These are phyloP conservation scores for Steinernema khuongi DNA, from an alignment of 1,140 invertebrate species.

Conservation along the genomic window DNA sequence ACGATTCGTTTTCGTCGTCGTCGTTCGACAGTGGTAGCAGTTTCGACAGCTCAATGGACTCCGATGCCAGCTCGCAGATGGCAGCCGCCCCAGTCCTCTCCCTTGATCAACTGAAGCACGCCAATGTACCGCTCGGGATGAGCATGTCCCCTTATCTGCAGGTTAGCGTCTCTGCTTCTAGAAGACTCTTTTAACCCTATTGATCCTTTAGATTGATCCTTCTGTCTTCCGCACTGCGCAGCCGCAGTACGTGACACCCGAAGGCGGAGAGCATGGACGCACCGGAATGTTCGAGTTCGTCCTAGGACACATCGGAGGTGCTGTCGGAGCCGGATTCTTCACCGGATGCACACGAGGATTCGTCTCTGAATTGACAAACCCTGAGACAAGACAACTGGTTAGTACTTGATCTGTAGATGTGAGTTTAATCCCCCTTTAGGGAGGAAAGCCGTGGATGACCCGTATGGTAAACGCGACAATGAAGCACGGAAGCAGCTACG, in stretches of 20 bases:
- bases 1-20: background rate
- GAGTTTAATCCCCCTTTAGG: slow-evolving; percentile 18
- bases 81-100: slow-evolving; percentile 32
- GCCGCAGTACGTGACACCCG: slow-evolving; percentile 40
- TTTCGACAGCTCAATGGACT: background rate
- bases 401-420: background rate
- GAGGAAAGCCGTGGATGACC: slow-evolving; percentile 40
- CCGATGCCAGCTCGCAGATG: background rate
- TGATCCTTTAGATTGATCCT: slow-evolving; percentile 40
- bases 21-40: background rate
- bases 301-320: slow-evolving; percentile 38
- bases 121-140: slow-evolving; percentile 27
- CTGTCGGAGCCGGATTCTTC: slow-evolving; percentile 34
- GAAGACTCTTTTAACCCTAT: background rate
- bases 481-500: slow-evolving; percentile 40
- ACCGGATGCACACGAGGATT: slow-evolving; percentile 34
- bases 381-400: slow-evolving; percentile 36
- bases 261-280: slow-evolving; percentile 28
- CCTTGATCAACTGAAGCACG: slow-evolving; percentile 38
- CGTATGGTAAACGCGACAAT: slow-evolving; percentile 42
- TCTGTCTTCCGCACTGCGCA: slow-evolving; percentile 34
- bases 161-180: slow-evolving; percentile 19
- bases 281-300: slow-evolving; percentile 37
- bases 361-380: slow-evolving; percentile 31
- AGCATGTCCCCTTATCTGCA: slow-evolving; percentile 41